Base-by-base conservation (phyloP, 2,888 invertebrate genomes). In the Chironomus riparius region DNA sequence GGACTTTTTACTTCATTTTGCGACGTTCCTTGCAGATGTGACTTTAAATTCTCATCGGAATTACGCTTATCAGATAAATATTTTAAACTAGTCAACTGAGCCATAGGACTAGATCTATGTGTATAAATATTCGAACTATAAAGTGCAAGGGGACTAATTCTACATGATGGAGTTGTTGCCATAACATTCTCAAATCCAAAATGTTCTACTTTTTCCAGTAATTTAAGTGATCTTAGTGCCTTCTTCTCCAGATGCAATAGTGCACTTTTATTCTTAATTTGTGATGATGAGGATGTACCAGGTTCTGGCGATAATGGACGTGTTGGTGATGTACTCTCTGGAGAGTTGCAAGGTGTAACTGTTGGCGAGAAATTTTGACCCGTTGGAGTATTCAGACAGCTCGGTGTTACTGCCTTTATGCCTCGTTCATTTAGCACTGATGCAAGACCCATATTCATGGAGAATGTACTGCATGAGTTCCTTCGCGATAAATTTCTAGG, bases 311-410 rank as follows among this genome's bases (percentile, higher is more conserved):
- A 83, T 68, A 81, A 79, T n/a, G 81, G 81, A 18, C 86, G 87
- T 15, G 87, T 86, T 7, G 90, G 90, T 0, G 90, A 90, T 50
- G 71, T 24, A 28, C 70, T 65, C 5, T 65, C 65, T 74, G 94
- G 94, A 81, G 93, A 93, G 83, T 95, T 95, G 81, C 92, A 92
- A 1, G 95, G 95, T 5, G 95, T 95, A 6, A 93, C 93, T 0
- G 94, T 94, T 3, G 94, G 92, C 6, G 92, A 88, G 82, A 87
- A 93, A 78, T 87, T 87, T 2, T 86, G 85, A 38, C 88, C 89
- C 65, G 87, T 87, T 6, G 91, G 90, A 4, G 90, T 88, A 78
- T 88, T 86, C 0, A 88, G 82, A 62, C 88, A 88, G 68, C 90
- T 89, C 4, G 90, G 89, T n/a, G 91, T 90, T 0, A 88, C 89